These are phyloP conservation scores for Atopsyche davidsoni DNA, from an alignment of 1,140 invertebrate species.

Conservation along the genomic window DNA sequence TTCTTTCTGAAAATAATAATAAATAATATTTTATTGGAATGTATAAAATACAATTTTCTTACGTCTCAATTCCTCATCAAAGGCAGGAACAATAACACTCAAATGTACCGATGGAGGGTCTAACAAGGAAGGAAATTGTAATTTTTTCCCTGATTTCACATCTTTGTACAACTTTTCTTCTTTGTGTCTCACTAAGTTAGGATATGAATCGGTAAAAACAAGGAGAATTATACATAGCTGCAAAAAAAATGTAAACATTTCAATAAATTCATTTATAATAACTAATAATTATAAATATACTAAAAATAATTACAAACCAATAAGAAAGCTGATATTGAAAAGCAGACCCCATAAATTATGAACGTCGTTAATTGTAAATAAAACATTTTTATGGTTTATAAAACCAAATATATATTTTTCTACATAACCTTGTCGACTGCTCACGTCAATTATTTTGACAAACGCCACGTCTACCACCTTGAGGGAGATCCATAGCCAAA, in stretches of 20 bases:
- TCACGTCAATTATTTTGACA: neutral
- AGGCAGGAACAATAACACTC: conserved; percentile 92
- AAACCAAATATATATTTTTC: neutral
- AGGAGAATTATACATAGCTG: conserved; percentile 56
- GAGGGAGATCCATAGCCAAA: too few relatives aligned
- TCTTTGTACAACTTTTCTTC: conserved; percentile 75
- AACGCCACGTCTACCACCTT: conserved; percentile 11
- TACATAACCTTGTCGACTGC: conserved; percentile 15
- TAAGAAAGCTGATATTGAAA: conserved; percentile 20
- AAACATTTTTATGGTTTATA: conserved; percentile 15
- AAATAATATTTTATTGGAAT: neutral
- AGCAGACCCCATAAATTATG: conserved; percentile 21
- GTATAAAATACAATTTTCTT: conserved; percentile 39
- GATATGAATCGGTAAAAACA: conserved; percentile 58
- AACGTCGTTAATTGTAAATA: conserved; percentile 25
- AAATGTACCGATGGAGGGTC: conserved; percentile 66
- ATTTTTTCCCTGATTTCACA: conserved; percentile 50
- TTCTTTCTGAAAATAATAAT: too few relatives aligned
- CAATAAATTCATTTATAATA: conserved; percentile 4
- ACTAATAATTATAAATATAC: conserved; percentile 1
- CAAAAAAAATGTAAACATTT: conserved; percentile 31
- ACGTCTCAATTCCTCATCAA: conserved; percentile 90
- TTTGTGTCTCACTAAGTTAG: conserved; percentile 58
- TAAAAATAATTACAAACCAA: conserved; percentile 7
- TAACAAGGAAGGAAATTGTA: conserved; percentile 66